phyloP scores from a whole-genome alignment of 2,113 vertebrate species.

The Calonectris borealis region DNA sequence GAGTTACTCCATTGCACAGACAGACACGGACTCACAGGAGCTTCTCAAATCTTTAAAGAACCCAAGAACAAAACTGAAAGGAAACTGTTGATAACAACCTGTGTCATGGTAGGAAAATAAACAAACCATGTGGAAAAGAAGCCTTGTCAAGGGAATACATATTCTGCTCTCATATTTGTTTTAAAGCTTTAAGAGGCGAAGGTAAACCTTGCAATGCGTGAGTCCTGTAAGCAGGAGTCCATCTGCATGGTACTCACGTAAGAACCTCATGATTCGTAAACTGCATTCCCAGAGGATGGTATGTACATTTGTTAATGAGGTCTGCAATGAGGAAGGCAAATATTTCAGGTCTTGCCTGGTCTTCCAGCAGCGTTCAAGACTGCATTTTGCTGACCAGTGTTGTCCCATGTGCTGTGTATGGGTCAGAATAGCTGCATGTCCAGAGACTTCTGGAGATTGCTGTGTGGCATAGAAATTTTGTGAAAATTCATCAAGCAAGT shows the following conservation, averaged over 20 bases:
- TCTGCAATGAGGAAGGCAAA: background rate
- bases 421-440: background rate
- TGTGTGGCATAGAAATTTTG: background rate
- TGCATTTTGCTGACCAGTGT: background rate
- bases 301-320: background rate
- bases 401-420: background rate
- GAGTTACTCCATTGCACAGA: background rate
- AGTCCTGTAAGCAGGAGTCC: background rate
- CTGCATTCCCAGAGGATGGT: background rate
- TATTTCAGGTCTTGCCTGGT: background rate
- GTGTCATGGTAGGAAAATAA: background rate
- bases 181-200: background rate
- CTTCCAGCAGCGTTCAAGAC: background rate
- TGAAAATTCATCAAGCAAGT: background rate
- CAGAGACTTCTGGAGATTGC: background rate
- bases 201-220: background rate
- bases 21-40: rapidly evolving
- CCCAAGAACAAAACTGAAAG: background rate
- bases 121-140: background rate
- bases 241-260: background rate
- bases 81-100: background rate
- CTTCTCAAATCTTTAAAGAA: background rate
- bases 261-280: background rate
- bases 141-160: background rate
- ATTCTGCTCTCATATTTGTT: background rate